Evolutionary conservation across 2,888 invertebrate genomes (phyloP).

Genomic region (Macaria notata): DNA sequence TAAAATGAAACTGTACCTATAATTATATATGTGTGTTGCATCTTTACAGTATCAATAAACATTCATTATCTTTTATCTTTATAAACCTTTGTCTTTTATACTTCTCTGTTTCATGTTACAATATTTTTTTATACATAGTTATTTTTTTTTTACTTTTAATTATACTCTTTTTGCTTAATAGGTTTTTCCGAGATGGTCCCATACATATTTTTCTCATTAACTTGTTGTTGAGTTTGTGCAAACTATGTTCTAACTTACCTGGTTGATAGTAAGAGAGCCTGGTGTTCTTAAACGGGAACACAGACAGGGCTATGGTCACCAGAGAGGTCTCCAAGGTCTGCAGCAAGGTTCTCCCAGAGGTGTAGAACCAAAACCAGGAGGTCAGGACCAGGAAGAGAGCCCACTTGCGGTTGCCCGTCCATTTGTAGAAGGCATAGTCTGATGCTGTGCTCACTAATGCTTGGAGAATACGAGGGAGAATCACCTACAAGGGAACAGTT

Average conservation of each 20-base stretch:
- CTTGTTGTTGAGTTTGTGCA: too few species aligned
- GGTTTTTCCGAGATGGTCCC: too few species aligned
- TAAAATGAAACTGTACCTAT: too few species aligned
- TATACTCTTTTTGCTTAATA: too few species aligned
- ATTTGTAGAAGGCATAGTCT: conserved; percentile 87
- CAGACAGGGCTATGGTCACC: conserved; percentile 90
- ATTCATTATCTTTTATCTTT: too few species aligned
- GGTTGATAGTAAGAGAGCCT: conserved; percentile 59
- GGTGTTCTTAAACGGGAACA: conserved; percentile 86
- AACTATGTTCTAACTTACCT: conserved; percentile 43
- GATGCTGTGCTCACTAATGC: conserved; percentile 89
- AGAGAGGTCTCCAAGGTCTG: conserved; percentile 94
- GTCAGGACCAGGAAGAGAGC: conserved; percentile 87
- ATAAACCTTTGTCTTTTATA: too few species aligned
- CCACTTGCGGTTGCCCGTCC: conserved; percentile 89
- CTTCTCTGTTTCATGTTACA: too few species aligned
- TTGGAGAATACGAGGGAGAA: conserved; percentile 91
- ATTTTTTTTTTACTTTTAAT: too few species aligned
- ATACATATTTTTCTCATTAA: too few species aligned
- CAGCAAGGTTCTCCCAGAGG: conserved; percentile 91
- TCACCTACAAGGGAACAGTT: conserved; percentile 80
- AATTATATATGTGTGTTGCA: too few species aligned
- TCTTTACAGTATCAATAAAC: too few species aligned
- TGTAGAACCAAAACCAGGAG: conserved; percentile 97
- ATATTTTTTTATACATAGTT: too few species aligned